Evolutionary conservation across 2,888 invertebrate species (phyloP).

Genomic region (Mythimna lalbum): DNA sequence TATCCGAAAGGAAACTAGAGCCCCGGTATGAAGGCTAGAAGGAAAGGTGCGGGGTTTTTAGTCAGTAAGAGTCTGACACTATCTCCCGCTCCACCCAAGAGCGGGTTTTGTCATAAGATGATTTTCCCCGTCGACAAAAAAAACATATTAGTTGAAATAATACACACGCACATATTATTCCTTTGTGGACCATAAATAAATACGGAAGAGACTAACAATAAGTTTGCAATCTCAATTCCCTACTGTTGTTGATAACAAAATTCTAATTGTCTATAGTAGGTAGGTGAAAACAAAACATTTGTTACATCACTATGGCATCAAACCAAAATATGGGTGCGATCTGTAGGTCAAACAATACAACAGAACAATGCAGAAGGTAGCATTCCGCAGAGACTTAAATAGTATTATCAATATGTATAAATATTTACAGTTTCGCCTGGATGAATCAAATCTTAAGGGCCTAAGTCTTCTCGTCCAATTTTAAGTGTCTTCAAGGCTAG

Average conservation of each 20-base stretch:
- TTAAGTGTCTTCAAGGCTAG: too few relatives aligned
- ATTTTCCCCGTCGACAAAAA: too few relatives aligned
- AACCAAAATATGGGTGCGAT: background rate
- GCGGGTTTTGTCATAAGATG: too few relatives aligned
- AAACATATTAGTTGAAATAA: too few relatives aligned
- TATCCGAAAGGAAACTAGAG: too few relatives aligned
- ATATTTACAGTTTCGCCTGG: background rate
- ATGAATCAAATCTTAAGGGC: background rate
- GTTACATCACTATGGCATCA: background rate
- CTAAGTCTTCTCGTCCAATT: too few relatives aligned
- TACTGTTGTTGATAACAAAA: background rate
- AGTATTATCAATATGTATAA: background rate
- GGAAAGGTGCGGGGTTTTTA: too few relatives aligned
- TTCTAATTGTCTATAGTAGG: background rate
- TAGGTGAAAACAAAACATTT: conserved; percentile 2
- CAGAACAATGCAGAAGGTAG: background rate
- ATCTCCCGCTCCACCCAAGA: too few relatives aligned
- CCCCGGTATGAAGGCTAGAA: too few relatives aligned
- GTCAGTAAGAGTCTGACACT: too few relatives aligned
- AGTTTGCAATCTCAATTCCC: background rate
- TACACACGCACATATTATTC: background rate
- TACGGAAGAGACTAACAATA: background rate
- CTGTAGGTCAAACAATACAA: conserved; percentile 18
- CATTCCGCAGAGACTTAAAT: background rate
- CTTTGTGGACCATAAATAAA: background rate